These are phyloP conservation scores for Pteronotus mesoamericanus DNA, from an alignment of 2,797 vertebrate species.

Conservation along the genomic window DNA sequence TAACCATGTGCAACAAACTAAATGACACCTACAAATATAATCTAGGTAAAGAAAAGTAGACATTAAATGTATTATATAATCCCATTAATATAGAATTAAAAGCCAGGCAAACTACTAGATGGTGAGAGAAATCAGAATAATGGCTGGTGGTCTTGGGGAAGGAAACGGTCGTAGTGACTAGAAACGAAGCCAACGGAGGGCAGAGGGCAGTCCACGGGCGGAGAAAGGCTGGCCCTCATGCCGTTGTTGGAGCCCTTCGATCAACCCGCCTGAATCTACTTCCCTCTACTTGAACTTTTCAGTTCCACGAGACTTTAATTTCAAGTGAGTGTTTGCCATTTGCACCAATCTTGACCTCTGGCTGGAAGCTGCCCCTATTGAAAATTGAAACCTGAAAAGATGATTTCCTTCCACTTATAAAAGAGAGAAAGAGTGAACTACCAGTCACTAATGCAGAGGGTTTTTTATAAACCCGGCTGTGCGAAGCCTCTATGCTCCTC, in stretches of 20 bases:
- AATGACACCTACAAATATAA: not conserved
- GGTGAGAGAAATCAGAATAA: not conserved
- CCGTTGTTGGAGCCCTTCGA: rapidly evolving
- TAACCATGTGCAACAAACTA: not conserved
- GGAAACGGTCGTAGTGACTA: not conserved
- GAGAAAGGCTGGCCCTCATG: not conserved
- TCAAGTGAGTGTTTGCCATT: not conserved
- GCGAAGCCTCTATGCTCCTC: not conserved
- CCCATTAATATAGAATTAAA: not conserved
- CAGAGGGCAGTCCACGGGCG: not conserved
- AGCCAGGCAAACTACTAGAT: not conserved
- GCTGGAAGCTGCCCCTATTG: not conserved
- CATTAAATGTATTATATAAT: not conserved
- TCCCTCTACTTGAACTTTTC: not conserved
- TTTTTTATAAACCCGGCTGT: not conserved
- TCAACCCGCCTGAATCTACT: not conserved
- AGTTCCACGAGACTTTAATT: not conserved
- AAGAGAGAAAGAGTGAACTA: not conserved
- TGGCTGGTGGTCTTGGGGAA: not conserved
- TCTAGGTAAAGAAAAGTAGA: not conserved
- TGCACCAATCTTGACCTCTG: not conserved
- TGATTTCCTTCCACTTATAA: not conserved
- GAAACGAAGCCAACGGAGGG: not conserved
- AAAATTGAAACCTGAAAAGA: not conserved
- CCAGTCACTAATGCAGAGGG: not conserved